Base-by-base conservation (phyloP, 2,113 vertebrate genomes). In the Daphoenositta chrysoptera region DNA sequence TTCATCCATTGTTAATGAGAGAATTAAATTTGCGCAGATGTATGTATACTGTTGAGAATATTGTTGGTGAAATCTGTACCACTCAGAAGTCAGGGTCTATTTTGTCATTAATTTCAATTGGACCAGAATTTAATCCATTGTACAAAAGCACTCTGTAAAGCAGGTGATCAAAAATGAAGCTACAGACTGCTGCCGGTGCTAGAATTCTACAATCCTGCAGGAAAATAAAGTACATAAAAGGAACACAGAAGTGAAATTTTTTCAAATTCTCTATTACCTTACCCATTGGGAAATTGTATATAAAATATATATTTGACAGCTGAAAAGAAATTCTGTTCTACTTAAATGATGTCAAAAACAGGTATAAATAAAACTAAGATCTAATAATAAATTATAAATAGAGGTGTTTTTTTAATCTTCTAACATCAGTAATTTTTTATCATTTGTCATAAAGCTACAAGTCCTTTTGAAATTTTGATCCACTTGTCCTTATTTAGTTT, bases 1-100 rank as follows among this genome's bases (percentile, higher is more conserved):
- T 63, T 90, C 50, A 96, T 80, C 84, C 75, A 58, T 56, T 82
- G 69, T 44, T 96, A 83, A 96, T 80, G 63, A 94, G 39, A 91
- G 45, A 83, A 94, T 73, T 57, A 65, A 82, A 87, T 83, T 61
- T 72, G 39, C 27, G 4, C 16, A 58, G 44, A 15, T 44, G 13
- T 30, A 44, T 81, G 9, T 73, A n/a, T 73, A 42, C 58, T 65
- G 8, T 42, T 76, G 70, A 87, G 61, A 89, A 65, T 87, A 79
- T 56, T 60, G 72, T n/a, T 73, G 70, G 45, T 42, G 73, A 95
- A 91, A 66, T 70, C 47, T 50, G 35, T 45, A 45, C 4, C 14
- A 3, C 44, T 80, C 31, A 54, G 19, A 96, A 91, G 21, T 30
- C 42, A 69, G 24, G 3, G 10, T 68, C 45, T 21, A 72, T 72